Conservation (phyloP, 2,888 invertebrate genomes). For the Colletes collaris region DNA sequence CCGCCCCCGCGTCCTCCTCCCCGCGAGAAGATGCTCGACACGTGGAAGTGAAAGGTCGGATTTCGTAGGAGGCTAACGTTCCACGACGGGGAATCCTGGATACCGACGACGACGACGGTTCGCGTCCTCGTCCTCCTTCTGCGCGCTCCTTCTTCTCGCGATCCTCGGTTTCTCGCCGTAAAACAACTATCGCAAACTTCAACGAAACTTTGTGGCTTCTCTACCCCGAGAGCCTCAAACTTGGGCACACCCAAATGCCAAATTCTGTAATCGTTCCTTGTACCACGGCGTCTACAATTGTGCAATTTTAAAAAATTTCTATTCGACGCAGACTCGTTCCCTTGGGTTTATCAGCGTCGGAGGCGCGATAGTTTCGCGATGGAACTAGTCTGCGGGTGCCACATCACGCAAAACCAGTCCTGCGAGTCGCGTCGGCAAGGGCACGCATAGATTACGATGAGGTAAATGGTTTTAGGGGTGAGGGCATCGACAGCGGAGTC, state of each 20-base stretch:
- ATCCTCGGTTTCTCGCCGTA: background rate
- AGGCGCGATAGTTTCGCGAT: conserved; percentile 16
- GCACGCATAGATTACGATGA: conserved; percentile 44
- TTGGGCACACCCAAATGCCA: too few relatives aligned
- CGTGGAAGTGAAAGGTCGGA: conserved; percentile 56
- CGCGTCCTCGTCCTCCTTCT: background rate
- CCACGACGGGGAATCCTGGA: conserved; percentile 22
- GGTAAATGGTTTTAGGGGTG: conserved; percentile 48
- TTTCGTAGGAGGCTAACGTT: conserved; percentile 33
- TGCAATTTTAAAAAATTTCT: too few relatives aligned
- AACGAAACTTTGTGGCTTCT: too few relatives aligned
- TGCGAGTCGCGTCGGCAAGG: conserved; percentile 35
- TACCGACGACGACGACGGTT: background rate
- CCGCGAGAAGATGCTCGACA: conserved; percentile 40
- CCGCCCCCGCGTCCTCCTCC: background rate
- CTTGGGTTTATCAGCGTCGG: conserved; percentile 11
- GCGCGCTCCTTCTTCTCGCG: background rate
- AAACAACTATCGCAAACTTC: too few relatives aligned
- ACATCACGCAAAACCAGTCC: conserved; percentile 46
- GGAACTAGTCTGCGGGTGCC: background rate
- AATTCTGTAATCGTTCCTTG: too few relatives aligned
- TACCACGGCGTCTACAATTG: too few relatives aligned
- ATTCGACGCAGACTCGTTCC: too few relatives aligned
- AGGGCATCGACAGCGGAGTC: conserved; percentile 19
- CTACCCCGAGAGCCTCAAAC: too few relatives aligned